Conservation (phyloP, 2,797 vertebrate genomes). For the Furcifer pardalis region DNA sequence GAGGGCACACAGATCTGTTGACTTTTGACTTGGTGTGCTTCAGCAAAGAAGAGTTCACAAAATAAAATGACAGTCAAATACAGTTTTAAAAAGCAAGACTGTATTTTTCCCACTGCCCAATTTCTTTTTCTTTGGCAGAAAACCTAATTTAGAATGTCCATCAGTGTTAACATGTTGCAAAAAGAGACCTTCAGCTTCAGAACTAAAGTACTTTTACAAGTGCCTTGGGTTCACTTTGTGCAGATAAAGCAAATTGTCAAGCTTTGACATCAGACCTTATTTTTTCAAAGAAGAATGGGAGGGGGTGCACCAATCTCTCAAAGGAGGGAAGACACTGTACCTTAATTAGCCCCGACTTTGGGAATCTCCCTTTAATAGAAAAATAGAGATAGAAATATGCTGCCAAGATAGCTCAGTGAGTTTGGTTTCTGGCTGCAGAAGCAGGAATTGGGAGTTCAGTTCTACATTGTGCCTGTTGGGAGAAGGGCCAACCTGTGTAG, state of each 20-base stretch:
- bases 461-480: too few relatives aligned
- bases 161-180: slow-evolving; percentile 17
- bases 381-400: neutral
- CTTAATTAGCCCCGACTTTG: neutral
- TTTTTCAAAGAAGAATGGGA: neutral
- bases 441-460: too few relatives aligned
- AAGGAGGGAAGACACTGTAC: fast-evolving
- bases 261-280: neutral
- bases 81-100: neutral
- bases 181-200: slow-evolving; percentile 1
- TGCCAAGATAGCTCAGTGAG: neutral
- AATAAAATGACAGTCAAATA: neutral
- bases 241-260: slow-evolving; percentile 13
- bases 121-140: neutral
- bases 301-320: neutral
- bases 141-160: neutral
- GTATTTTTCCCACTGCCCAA: neutral
- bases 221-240: neutral
- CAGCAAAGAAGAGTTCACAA: slow-evolving; percentile 10
- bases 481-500: too few relatives aligned
- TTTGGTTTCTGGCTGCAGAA: too few relatives aligned
- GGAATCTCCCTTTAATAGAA: neutral
- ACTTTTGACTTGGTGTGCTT: slow-evolving; percentile 27
- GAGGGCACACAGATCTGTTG: neutral
- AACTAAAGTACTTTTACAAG: neutral